These are phyloP conservation scores for Steinernema carpocapsae DNA, from an alignment of 2,888 invertebrate species.

Conservation along the genomic window DNA sequence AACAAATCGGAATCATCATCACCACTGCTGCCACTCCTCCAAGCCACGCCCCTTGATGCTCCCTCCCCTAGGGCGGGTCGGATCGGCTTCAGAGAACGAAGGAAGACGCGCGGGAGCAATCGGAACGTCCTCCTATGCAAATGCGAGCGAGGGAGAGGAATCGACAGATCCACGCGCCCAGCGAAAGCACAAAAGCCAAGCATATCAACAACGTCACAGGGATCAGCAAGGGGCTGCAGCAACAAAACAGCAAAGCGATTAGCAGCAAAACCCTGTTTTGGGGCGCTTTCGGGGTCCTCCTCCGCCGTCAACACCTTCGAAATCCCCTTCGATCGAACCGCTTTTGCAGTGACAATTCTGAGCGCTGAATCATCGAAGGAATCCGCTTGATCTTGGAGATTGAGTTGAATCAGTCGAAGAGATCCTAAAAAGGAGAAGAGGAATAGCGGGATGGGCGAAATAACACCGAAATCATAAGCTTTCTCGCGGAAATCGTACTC, in stretches of 20 bases:
- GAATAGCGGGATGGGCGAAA: no score
- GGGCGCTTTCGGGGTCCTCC: not conserved
- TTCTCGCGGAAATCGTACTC: no score
- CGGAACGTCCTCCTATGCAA: slow-evolving; percentile 17
- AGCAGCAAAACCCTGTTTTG: not conserved
- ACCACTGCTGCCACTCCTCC: not conserved
- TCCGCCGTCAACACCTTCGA: not conserved
- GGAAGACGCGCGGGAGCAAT: slow-evolving; percentile 12
- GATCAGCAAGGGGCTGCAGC: slow-evolving; percentile 24
- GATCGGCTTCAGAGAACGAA: slow-evolving; percentile 5
- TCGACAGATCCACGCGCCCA: not conserved
- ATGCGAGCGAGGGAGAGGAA: not conserved
- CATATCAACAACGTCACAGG: not conserved
- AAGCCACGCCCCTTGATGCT: slow-evolving; percentile 4
- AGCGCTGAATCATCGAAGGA: not conserved
- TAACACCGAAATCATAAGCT: no score
- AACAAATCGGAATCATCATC: slow-evolving; percentile 34
- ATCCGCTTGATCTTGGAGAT: no score
- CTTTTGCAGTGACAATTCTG: not conserved
- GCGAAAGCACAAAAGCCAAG: slow-evolving; percentile 28
- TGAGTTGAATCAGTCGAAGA: no score
- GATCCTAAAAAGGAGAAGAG: no score
- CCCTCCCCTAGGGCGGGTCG: slow-evolving; percentile 5
- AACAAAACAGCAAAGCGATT: slow-evolving; percentile 28
- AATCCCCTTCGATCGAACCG: not conserved